A percentile compares a stretch with the other conserved stretches of the same genome.
These are phyloP conservation scores for Sebastes iracundus DNA, from an alignment of 2,797 vertebrate genomes.

Conservation along the genomic window DNA sequence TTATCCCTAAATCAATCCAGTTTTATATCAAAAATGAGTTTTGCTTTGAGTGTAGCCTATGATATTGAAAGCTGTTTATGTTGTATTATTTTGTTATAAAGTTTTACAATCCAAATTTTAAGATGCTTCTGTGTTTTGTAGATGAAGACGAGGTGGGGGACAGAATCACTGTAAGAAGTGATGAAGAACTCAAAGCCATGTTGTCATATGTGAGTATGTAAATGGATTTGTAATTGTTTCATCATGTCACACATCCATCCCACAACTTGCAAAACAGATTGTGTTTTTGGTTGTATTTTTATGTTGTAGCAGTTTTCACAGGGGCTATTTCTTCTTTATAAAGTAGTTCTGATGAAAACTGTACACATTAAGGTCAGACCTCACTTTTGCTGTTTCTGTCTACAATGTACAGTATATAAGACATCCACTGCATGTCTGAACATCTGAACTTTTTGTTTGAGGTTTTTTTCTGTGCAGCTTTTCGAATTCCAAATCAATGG, in stretches of 20 bases:
- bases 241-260: not conserved
- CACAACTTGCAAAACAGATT: not conserved
- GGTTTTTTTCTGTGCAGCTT: not conserved
- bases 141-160: constrained; percentile 99
- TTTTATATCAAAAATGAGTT: not conserved
- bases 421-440: not conserved
- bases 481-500: not conserved
- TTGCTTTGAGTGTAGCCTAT: not conserved
- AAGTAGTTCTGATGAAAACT: not conserved
- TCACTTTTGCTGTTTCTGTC: not conserved
- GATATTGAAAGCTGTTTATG: not conserved
- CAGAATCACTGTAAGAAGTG: constrained; percentile 96
- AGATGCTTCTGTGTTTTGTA: constrained; percentile 56
- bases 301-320: not conserved
- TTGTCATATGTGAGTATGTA: constrained; percentile 92
- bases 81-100: not conserved
- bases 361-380: not conserved
- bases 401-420: not conserved
- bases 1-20: not conserved
- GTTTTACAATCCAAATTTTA: not conserved
- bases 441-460: not conserved
- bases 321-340: not conserved
- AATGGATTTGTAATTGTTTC: not conserved
- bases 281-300: not conserved
- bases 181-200: constrained; percentile 99